Evolutionary conservation across 2,797 vertebrate genomes (phyloP), one percentile per base, ranked within the genome.

Genomic region (Labeo calbasu): DNA sequence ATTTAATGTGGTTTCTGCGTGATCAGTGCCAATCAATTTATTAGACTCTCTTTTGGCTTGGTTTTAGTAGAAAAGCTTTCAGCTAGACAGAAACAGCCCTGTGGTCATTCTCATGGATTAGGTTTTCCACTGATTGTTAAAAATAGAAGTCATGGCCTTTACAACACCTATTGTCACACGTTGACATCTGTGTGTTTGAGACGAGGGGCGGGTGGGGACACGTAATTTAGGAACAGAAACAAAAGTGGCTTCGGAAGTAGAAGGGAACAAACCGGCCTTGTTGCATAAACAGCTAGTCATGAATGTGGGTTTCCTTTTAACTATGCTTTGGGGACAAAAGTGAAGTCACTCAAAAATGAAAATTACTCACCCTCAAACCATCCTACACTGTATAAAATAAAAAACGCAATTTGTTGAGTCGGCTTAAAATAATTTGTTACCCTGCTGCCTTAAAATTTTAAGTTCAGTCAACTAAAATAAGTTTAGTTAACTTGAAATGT

Each of bases 21-120:
- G 77, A 79, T 6, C 17, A 69, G 55, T 9, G 28, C 69, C 32
- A 3, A n/a, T 51, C 25, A 13, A 82, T 75, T 4, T 25, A 28
- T 71, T 63, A 36, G 68, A 23, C 53, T 48, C 23, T 28, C 36
- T 63, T 81, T 66, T 12, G 50, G 21, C 70, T 77, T 12, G 79
- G 81, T 80, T 75, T 81, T 68, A 75, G 57, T 72, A 51, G 23
- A 32, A 82, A 72, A 50, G 57, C 78, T 46, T 84, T 82, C 12
- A 71, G 68, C 48, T 79, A 50, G 28, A 43, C 10, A 68, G 43
- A 40, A 79, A 79, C 19, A 86, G 48, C 13, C 13, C 73, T 46
- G 25, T 5, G 59, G 78, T 23, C 63, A 50, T 84, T 88, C 19
- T 78, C 40, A 57, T 69, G 11, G 55, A 72, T 83, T 83, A 53